A percentile compares a stretch with the other conserved stretches of the same genome.
Evolutionary conservation across 2,888 invertebrate genomes (phyloP).

Genomic region (Lumbricus terrestris): DNA sequence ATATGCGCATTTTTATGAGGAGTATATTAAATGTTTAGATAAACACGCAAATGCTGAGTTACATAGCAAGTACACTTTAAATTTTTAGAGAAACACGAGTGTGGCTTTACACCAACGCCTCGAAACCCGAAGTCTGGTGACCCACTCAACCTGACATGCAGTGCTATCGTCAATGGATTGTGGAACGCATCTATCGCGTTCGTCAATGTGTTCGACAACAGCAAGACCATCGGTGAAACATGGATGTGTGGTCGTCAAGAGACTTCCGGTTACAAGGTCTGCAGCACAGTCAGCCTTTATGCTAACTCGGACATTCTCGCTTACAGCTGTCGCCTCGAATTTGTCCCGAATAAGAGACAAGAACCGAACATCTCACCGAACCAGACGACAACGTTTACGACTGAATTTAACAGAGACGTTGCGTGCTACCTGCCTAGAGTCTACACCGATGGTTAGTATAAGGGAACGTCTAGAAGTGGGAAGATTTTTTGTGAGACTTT

Average conservation of each 20-base stretch:
- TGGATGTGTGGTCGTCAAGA: background rate
- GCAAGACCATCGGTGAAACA: background rate
- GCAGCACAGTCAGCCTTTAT: background rate
- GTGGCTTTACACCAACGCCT: background rate
- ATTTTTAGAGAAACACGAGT: background rate
- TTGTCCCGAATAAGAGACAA: background rate
- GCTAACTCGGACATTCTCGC: background rate
- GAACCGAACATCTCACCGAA: background rate
- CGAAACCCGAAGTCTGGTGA: background rate
- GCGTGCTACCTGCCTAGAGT: background rate
- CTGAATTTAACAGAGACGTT: background rate
- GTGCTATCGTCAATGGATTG: background rate
- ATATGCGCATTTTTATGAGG: no score
- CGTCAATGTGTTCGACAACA: background rate
- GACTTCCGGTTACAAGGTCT: background rate
- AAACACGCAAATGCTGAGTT: no score
- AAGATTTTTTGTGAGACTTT: no score
- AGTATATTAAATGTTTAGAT: no score
- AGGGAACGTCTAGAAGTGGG: no score
- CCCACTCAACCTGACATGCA: background rate
- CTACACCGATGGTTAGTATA: background rate
- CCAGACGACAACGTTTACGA: background rate
- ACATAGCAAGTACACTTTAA: no score
- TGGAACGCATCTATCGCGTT: background rate
- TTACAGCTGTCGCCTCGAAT: slow-evolving; percentile 3